These are phyloP conservation scores for Carposina sasakii DNA, from an alignment of 1,140 invertebrate species.

Conservation along the genomic window DNA sequence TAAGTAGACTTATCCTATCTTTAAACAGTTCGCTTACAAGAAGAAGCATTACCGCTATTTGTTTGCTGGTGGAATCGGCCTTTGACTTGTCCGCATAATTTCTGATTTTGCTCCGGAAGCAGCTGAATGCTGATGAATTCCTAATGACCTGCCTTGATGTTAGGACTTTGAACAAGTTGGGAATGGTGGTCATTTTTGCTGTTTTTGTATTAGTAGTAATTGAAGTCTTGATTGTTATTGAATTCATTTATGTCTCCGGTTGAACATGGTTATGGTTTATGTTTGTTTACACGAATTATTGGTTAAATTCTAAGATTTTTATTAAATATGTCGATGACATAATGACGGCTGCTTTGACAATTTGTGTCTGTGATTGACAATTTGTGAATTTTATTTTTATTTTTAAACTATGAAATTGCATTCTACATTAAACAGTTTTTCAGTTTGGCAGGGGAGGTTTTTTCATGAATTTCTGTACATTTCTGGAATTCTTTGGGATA, in stretches of 20 bases:
- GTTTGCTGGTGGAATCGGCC: conserved; percentile 32
- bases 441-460: background rate
- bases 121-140: background rate
- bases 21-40: background rate
- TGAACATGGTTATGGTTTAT: conserved; percentile 16
- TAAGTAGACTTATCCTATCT: background rate
- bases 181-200: conserved; percentile 19
- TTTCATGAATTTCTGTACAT: background rate
- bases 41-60: conserved; percentile 23
- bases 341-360: conserved; percentile 33
- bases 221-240: conserved; percentile 7
- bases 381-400: background rate
- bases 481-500: background rate
- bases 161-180: conserved; percentile 23
- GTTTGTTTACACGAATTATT: background rate
- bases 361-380: background rate
- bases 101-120: conserved; percentile 13
- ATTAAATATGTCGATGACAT: conserved; percentile 27
- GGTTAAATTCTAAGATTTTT: background rate
- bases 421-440: conserved; percentile 16
- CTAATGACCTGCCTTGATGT: conserved; percentile 19
- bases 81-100: conserved; percentile 41
- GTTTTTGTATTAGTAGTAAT: conserved; percentile 4
- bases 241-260: conserved; percentile 18
- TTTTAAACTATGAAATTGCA: background rate